Evolutionary conservation across 1,140 invertebrate species (phyloP), one percentile per base, ranked within the genome.

Genomic region (Heliconius eleuchia): DNA sequence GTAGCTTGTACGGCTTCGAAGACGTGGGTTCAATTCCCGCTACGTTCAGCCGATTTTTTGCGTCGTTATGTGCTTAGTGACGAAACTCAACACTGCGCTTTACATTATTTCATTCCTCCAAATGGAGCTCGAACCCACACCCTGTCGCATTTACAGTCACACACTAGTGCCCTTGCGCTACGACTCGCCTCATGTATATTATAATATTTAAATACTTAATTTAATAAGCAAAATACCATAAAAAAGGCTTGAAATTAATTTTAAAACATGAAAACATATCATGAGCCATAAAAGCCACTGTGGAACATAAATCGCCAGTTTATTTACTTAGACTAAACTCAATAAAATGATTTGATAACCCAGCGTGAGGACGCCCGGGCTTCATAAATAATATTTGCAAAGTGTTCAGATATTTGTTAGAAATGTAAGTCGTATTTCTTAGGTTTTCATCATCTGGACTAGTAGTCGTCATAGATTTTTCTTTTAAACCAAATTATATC

Each of bases 371-470:
- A 52, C 11, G 34, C 34, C 11, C 30, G 34, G 39, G 75, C 11
- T 42, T 30, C n/a, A 39, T 77, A 72, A 77, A 77, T 77, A 77
- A 77, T 66, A 55, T 71, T 72, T 77, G 70, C 76, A n/a, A 72
- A 55, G 30, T 42, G 50, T 76, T 77, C 60, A 55, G 76, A 72
- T 30, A 71, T 72, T 77, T 77, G 37, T 52, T 70, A 16, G 13
- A 27, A 30, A 27, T 13, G 27, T n/a, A 16, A 66, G 2, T 60
- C 11, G n/a, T 66, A 66, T 66, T 66, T 66, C 60, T 27, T 66
- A 30, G 27, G 23, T 5, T 66, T 66, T 66, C 13, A 60, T n/a
- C 55, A 11, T 30, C 23, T 66, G 13, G 27, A 3, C 13, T 1
- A 66, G 23, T 30, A 1, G 19, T 57, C n/a, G 18, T 9, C 18